A percentile compares a stretch with the other conserved stretches of the same genome.
Conservation (phyloP, 1,140 invertebrate species). For the Gryon sp. region DNA sequence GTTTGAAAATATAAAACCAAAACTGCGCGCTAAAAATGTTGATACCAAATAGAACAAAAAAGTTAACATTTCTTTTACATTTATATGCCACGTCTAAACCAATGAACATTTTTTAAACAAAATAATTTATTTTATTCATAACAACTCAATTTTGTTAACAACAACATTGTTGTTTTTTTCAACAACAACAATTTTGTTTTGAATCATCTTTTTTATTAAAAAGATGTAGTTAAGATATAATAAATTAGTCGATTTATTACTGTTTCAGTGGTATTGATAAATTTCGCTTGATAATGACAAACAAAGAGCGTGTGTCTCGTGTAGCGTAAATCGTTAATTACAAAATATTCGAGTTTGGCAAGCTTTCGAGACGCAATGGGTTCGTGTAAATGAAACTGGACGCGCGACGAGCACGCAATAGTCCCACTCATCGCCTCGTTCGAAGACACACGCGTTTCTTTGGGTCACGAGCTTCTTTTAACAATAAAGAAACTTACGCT, state of each 20-base stretch:
- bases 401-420: conserved; percentile 12
- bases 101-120: too few relatives aligned
- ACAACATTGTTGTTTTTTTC: too few relatives aligned
- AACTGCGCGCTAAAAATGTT: conserved; percentile 11
- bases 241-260: too few relatives aligned
- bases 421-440: conserved; percentile 22
- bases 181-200: too few relatives aligned
- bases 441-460: conserved; percentile 17
- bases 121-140: too few relatives aligned
- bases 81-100: too few relatives aligned
- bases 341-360: conserved; percentile 19
- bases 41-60: background rate
- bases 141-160: too few relatives aligned
- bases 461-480: conserved; percentile 23
- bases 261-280: too few relatives aligned
- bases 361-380: conserved; percentile 27
- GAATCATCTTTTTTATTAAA: too few relatives aligned
- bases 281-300: background rate
- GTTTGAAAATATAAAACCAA: conserved; percentile 36
- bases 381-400: conserved; percentile 22
- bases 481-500: conserved; percentile 24
- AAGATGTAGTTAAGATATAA: too few relatives aligned
- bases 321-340: conserved; percentile 25
- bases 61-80: background rate
- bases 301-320: background rate